Conservation (phyloP, 1,140 invertebrate species). For the Lepidostoma basale region DNA sequence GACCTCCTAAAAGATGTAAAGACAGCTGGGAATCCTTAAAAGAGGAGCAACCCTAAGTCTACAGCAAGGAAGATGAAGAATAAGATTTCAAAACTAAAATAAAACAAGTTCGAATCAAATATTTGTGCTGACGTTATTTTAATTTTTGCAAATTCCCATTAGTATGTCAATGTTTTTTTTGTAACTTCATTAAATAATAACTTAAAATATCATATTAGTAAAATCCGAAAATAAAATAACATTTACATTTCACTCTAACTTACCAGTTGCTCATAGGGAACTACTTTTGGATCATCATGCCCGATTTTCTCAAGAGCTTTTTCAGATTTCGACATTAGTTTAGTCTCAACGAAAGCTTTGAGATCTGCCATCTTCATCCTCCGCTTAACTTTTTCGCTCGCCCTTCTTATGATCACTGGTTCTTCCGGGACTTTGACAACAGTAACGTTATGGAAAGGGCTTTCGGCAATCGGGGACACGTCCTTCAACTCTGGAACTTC, state of each 20-base stretch:
- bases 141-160: too few relatives aligned
- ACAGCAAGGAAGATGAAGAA: too few relatives aligned
- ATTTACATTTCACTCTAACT: slow-evolving; percentile 17
- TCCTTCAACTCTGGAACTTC: slow-evolving; percentile 75
- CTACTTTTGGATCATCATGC: slow-evolving; percentile 70
- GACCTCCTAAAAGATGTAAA: too few relatives aligned
- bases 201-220: too few relatives aligned
- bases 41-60: too few relatives aligned
- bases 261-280: slow-evolving; percentile 60
- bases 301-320: slow-evolving; percentile 89
- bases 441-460: slow-evolving; percentile 58
- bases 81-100: too few relatives aligned
- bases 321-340: slow-evolving; percentile 88
- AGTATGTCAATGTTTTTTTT: too few relatives aligned
- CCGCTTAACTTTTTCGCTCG: slow-evolving; percentile 81
- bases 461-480: slow-evolving; percentile 58
- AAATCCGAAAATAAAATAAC: background rate
- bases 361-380: slow-evolving; percentile 90
- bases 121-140: too few relatives aligned
- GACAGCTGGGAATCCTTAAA: too few relatives aligned
- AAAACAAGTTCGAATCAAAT: too few relatives aligned
- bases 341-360: slow-evolving; percentile 88
- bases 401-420: slow-evolving; percentile 64
- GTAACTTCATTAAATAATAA: too few relatives aligned
- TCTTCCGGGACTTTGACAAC: slow-evolving; percentile 60